Base-by-base conservation (phyloP, 2,797 vertebrate species). In the Lepilemur ruficaudatus region DNA sequence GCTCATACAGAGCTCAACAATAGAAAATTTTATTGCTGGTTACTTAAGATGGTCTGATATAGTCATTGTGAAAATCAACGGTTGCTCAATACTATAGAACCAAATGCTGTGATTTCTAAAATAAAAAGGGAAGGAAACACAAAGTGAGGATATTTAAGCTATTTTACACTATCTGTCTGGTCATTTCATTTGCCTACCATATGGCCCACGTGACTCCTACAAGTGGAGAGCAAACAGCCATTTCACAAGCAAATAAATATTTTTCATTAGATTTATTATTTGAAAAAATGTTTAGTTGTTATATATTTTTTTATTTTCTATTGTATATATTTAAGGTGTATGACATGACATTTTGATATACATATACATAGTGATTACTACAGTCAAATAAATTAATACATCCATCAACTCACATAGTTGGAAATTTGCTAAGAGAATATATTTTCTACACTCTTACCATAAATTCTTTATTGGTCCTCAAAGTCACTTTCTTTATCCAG, bases 51-150 rank as follows among this genome's bases (percentile, higher is more conserved):
- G 72, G 18, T 85, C 35, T 96, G 35, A 83, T 67, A 70, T 0
- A 80, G 35, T 61, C 73, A 84, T 20, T 10, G 23, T 46, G 83
- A 86, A 95, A 95, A 95, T 84, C 52, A 95, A 35, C 28, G 73
- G 46, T 57, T 32, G 35, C 50, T 87, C 80, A 81, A 11, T 55
- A 67, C 70, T 73, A 69, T n/a, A 85, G 59, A 95, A 69, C 15
- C 79, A 81, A 94, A 94, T 55, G 23, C 20, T 80, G 23, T 20
- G 8, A 70, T 80, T 88, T 50, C 35, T 79, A 70, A 7, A 59
- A 69, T 67, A 73, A 57, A 72, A 35, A 70, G 18, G 38, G 20
- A 63, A 28, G 48, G 13, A 89, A 73, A 88, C 35, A 80, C 48
- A 83, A 59, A 43, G 22, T 72, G 9, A 50, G 35, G 35, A 18